Evolutionary conservation across 2,888 invertebrate genomes (phyloP).

Genomic region (Heliconius aoede): DNA sequence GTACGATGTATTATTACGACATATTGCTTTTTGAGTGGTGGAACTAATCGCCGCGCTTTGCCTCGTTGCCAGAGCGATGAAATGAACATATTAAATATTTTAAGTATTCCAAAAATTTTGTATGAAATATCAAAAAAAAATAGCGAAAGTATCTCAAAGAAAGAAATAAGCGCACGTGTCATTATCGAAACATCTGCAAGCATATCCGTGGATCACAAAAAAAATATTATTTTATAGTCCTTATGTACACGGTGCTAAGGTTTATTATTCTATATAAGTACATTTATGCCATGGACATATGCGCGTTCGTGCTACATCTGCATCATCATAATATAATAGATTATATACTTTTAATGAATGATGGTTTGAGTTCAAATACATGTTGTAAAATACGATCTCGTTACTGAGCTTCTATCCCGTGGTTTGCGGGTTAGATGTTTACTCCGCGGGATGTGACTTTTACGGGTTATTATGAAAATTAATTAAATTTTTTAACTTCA

Average conservation of each 20-base stretch:
- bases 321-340: slow-evolving; percentile 42
- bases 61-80: neutral
- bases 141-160: neutral
- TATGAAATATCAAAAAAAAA: no score
- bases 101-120: no score
- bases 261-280: neutral
- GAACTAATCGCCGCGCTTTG: neutral
- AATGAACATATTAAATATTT: no score
- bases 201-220: slow-evolving; percentile 19
- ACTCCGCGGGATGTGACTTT: neutral
- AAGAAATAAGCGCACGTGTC: slow-evolving; percentile 14
- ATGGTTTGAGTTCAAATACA: neutral
- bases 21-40: neutral
- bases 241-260: neutral
- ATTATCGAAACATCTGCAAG: slow-evolving; percentile 3
- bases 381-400: neutral
- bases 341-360: slow-evolving; percentile 19
- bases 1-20: neutral
- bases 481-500: neutral
- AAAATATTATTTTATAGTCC: neutral
- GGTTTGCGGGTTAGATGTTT: neutral
- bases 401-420: neutral
- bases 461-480: no score
- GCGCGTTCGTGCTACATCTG: slow-evolving; percentile 63
- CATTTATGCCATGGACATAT: slow-evolving; percentile 22